These are phyloP conservation scores for Heliconius melpomene DNA, from an alignment of 1,140 invertebrate genomes.

Conservation along the genomic window DNA sequence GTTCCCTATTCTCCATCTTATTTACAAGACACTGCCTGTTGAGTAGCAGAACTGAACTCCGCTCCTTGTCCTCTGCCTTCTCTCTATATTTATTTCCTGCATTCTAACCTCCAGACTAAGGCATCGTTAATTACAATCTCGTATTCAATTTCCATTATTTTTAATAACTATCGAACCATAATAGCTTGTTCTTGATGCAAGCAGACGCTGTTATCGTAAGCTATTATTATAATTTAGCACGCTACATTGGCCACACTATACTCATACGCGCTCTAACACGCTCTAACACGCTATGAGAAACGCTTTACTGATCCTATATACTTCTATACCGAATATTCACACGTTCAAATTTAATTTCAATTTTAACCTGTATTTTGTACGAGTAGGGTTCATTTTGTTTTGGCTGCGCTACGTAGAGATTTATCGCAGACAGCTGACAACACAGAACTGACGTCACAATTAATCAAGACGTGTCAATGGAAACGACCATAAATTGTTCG, in stretches of 20 bases:
- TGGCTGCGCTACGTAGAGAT: slow-evolving; percentile 18
- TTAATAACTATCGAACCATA: neutral
- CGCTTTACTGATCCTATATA: slow-evolving; percentile 30
- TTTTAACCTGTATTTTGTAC: neutral
- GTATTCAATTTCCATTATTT: slow-evolving; percentile 4
- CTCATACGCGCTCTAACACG: too few relatives aligned
- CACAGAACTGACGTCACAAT: slow-evolving; percentile 44
- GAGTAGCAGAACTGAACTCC: too few relatives aligned
- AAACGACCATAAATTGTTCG: slow-evolving; percentile 33
- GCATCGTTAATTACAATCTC: neutral
- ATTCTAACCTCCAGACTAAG: neutral
- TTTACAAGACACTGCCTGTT: too few relatives aligned
- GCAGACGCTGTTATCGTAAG: slow-evolving; percentile 20
- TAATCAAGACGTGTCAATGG: slow-evolving; percentile 45
- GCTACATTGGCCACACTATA: slow-evolving; percentile 32
- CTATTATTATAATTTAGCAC: slow-evolving; percentile 42
- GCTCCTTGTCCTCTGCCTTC: too few relatives aligned
- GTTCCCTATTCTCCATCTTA: too few relatives aligned
- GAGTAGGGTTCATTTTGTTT: slow-evolving; percentile 6
- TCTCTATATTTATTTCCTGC: neutral
- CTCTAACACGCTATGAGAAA: slow-evolving; percentile 31
- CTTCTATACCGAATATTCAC: neutral
- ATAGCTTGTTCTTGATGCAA: slow-evolving; percentile 14
- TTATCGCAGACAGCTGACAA: slow-evolving; percentile 42
- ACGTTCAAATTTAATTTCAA: neutral